Base-by-base conservation (phyloP, 2,113 vertebrate genomes). In the Gasterosteus nipponicus region DNA sequence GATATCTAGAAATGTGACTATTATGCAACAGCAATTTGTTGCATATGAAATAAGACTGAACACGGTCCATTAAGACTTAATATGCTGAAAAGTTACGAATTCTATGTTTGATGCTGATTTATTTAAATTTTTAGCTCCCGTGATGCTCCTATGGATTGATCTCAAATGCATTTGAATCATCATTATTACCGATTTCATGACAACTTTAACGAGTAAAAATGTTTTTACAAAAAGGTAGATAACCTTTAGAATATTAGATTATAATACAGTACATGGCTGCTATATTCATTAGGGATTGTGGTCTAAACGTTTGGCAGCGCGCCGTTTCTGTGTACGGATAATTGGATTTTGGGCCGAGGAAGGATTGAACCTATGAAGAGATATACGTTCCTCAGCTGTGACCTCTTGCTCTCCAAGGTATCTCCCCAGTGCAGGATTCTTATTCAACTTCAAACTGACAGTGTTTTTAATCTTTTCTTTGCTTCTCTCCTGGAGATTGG, bases 401-500 rank as follows among this genome's bases (percentile, higher is more conserved):
- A 77, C 83, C 90, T 79, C 77, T 77, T 88, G 83, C 93, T 89
- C 60, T 31, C 91, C 79, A 79, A 42, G 92, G 94, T 89, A 90
- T 96, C 95, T 91, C 89, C 95, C 95, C 90, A 73, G 94, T 93
- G 94, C 95, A 94, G 93, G 95, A 96, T 97, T 97, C 96, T 96
- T 97, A 97, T 96, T 98, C 96, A 96, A 96, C 96, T 96, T 96
- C 95, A 95, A 96, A 97, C 97, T 98, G 97, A 99, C 97, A 97
- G 96, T 97, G 96, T 97, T 98, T 99, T 98, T 99, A 98, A 99
- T 98, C 97, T 98, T 97, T 97, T 96, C 96, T 96, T 96, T 93
- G 96, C 95, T 95, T 96, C 95, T 96, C 95, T 95, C 94, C 94
- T 96, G 96, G 94, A 97, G 97, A 97, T 99, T 97, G 96, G 97